phyloP scores from a whole-genome alignment of 2,888 invertebrate species.

The Nineta flava region DNA sequence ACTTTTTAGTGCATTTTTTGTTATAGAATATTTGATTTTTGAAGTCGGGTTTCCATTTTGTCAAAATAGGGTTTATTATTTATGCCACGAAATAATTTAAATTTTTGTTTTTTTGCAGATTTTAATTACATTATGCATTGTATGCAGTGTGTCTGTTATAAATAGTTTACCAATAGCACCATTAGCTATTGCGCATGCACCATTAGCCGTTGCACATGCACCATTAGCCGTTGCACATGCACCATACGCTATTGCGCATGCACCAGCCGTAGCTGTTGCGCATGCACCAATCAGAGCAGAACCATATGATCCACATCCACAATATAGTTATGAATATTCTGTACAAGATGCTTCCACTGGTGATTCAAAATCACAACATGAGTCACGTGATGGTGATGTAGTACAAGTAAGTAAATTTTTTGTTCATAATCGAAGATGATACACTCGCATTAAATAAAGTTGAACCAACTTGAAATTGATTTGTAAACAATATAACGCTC shows the following conservation, averaged over 20 bases:
- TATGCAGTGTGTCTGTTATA: no score
- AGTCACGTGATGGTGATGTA: conserved; percentile 6
- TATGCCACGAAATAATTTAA: no score
- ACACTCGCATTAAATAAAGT: no score
- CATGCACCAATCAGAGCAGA: conserved; percentile 15
- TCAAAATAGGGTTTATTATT: no score
- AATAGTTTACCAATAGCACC: not conserved
- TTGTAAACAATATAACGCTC: no score
- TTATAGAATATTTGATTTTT: no score
- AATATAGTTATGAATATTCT: conserved; percentile 20
- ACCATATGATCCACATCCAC: conserved; percentile 19
- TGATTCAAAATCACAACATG: conserved; percentile 5
- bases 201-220: conserved; percentile 11
- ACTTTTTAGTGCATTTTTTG: no score
- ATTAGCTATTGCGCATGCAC: conserved; percentile 9
- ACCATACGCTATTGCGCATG: conserved; percentile 10
- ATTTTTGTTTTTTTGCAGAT: no score
- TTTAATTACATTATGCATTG: no score
- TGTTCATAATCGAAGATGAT: not conserved
- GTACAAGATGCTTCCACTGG: conserved; percentile 13
- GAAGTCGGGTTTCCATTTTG: no score
- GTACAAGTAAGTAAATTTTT: conserved; percentile 3
- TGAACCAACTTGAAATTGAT: no score
- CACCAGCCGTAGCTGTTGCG: conserved; percentile 12
- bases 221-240: conserved; percentile 13